These are phyloP conservation scores for Acomys russatus DNA, from an alignment of 2,797 vertebrate species.

Conservation along the genomic window DNA sequence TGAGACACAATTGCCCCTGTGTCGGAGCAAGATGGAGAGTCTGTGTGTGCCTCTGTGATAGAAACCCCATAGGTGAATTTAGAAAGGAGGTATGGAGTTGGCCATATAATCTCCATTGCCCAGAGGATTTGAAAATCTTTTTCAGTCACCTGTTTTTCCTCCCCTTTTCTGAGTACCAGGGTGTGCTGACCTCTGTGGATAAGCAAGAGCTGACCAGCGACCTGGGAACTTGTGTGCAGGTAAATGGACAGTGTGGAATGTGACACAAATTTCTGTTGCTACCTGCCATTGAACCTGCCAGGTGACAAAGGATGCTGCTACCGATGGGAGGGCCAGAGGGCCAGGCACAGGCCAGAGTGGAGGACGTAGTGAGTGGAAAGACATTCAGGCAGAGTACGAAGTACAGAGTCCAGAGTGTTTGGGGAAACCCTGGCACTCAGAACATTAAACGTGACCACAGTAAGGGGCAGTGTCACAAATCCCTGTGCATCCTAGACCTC, in stretches of 20 bases:
- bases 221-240: background rate
- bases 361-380: fast-evolving
- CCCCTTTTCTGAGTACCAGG: background rate
- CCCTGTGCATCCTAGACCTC: fast-evolving
- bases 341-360: fast-evolving
- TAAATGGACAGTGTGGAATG: background rate
- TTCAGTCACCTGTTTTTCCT: background rate
- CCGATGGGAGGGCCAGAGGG: fast-evolving
- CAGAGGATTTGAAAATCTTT: background rate
- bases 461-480: fast-evolving
- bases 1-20: background rate
- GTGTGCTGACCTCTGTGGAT: background rate
- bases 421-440: background rate
- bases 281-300: background rate
- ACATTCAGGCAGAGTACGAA: fast-evolving
- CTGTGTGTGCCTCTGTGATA: background rate
- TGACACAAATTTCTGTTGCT: background rate
- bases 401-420: background rate
- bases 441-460: background rate
- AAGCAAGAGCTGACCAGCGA: fast-evolving
- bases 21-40: background rate
- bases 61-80: background rate
- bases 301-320: background rate
- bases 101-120: background rate
- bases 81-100: background rate